A percentile compares a stretch with the other conserved stretches of the same genome.
Conservation (phyloP, 2,797 vertebrate genomes). For the Threskiornis aethiopicus region DNA sequence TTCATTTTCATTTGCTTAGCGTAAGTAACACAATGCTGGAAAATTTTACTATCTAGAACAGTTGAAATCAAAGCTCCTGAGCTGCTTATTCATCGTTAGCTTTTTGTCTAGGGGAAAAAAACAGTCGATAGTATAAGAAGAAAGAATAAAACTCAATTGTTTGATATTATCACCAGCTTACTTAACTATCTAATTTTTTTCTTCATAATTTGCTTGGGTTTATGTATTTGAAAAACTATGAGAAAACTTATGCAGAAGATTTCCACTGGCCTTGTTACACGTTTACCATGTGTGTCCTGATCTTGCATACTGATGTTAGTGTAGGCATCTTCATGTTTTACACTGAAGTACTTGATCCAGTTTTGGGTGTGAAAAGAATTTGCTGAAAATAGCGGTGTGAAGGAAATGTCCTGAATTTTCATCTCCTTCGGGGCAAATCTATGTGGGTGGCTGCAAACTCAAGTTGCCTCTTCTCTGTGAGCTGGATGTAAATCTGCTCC, state of each 20-base stretch:
- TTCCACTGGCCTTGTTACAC: background rate
- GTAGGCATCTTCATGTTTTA: background rate
- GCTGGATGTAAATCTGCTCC: background rate
- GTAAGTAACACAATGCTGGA: background rate
- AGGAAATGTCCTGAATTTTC: conserved; percentile 29
- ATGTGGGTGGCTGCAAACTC: background rate
- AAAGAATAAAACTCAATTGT: background rate
- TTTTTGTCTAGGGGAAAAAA: background rate
- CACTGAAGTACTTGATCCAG: background rate
- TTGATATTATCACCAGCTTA: background rate
- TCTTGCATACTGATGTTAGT: background rate
- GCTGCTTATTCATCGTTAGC: background rate
- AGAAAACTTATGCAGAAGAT: background rate
- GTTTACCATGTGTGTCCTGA: background rate
- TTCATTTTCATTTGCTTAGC: background rate
- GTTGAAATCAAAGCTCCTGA: background rate
- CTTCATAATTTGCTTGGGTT: background rate
- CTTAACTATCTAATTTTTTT: background rate
- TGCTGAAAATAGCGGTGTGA: background rate
- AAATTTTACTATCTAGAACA: background rate
- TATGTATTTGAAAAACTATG: background rate
- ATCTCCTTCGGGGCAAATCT: background rate
- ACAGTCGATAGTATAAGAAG: background rate
- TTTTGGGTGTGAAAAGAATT: conserved; percentile 28
- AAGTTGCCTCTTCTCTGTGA: background rate